phyloP scores from a whole-genome alignment of 2,113 vertebrate species.

The Carettochelys insculpta region DNA sequence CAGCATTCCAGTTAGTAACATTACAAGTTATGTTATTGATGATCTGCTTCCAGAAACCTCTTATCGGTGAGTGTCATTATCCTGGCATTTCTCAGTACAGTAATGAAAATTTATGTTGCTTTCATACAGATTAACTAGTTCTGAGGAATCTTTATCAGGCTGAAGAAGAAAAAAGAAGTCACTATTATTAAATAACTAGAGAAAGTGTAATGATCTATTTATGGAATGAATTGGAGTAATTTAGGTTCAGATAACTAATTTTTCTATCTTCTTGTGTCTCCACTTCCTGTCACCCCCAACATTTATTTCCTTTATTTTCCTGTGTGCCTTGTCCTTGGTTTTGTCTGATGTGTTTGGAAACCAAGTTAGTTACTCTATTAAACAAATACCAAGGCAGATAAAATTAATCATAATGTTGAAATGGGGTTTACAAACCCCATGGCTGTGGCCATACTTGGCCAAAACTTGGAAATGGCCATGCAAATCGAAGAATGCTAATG shows the following conservation, averaged over 20 bases:
- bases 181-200: background rate
- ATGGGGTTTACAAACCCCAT: background rate
- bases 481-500: too few species aligned
- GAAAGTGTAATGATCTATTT: background rate
- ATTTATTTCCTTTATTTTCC: background rate
- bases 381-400: background rate
- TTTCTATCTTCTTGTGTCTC: background rate
- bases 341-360: background rate
- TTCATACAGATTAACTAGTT: fast-evolving
- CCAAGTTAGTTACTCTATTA: background rate
- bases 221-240: fast-evolving
- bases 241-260: fast-evolving
- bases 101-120: background rate
- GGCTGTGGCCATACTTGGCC: too few species aligned
- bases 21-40: slow-evolving; percentile 80
- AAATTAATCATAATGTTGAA: background rate
- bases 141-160: fast-evolving
- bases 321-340: background rate
- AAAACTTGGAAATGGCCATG: too few species aligned
- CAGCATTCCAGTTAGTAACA: slow-evolving; percentile 80
- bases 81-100: fast-evolving
- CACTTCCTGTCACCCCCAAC: too few species aligned
- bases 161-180: too few species aligned
- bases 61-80: slow-evolving; percentile 83
- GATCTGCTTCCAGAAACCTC: slow-evolving; percentile 92